Conservation (phyloP, 2,797 vertebrate species). For the Halcyon smyrnensis region DNA sequence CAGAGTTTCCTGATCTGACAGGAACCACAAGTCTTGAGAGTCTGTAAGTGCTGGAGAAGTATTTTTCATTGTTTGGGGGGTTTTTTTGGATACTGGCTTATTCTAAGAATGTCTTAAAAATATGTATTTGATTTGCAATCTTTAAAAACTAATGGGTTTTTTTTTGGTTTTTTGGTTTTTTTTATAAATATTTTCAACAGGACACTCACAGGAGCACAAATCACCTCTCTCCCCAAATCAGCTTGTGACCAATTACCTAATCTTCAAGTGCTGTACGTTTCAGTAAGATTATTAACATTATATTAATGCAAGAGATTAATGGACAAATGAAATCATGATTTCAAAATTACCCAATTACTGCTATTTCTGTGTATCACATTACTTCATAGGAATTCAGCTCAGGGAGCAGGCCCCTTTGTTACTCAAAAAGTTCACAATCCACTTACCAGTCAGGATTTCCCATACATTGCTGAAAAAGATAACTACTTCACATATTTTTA, state of each 20-base stretch:
- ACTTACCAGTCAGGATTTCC: background rate
- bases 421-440: background rate
- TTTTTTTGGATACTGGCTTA: background rate
- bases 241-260: conserved; percentile 90
- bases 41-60: conserved; percentile 83
- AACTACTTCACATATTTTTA: background rate
- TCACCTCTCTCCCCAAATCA: conserved; percentile 85
- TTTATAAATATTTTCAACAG: conserved; percentile 78
- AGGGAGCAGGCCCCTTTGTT: background rate
- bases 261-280: conserved; percentile 91
- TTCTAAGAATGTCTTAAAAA: background rate
- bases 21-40: conserved; percentile 91
- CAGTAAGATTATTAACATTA: conserved; percentile 50
- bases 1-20: conserved; percentile 90
- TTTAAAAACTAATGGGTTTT: background rate
- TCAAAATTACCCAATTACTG: conserved; percentile 8
- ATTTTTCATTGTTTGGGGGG: background rate
- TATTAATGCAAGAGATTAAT: conserved; percentile 44
- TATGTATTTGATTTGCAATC: background rate
- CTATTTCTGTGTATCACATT: background rate
- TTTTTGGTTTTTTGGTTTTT: conserved; percentile 1
- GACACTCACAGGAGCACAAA: conserved; percentile 90
- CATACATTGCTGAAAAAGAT: background rate
- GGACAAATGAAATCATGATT: conserved; percentile 11
- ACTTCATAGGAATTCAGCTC: background rate